phyloP scores from a whole-genome alignment of 2,888 invertebrate species.

The Xylota sylvarum region DNA sequence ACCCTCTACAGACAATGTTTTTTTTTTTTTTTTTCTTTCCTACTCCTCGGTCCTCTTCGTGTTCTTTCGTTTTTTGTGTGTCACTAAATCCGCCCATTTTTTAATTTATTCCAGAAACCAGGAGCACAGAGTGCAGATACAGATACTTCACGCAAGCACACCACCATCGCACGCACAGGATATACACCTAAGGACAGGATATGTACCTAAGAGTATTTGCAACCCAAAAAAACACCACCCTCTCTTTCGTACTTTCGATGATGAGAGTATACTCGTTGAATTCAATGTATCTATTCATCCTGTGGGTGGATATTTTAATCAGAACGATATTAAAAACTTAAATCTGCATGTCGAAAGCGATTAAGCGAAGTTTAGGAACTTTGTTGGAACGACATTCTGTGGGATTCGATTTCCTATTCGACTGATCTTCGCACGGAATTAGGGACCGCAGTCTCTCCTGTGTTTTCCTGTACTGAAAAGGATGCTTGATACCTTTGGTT shows the following conservation, averaged over 20 bases:
- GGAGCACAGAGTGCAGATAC: slow-evolving; percentile 53
- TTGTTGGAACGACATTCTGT: slow-evolving; percentile 66
- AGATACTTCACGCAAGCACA: slow-evolving; percentile 61
- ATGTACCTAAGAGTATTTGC: background rate
- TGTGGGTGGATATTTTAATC: slow-evolving; percentile 78
- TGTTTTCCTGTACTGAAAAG: slow-evolving; percentile 2
- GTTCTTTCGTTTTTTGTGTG: slow-evolving; percentile 67
- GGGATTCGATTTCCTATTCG: slow-evolving; percentile 64
- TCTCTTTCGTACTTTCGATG: slow-evolving; percentile 13
- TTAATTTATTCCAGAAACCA: slow-evolving; percentile 84
- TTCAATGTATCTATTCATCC: slow-evolving; percentile 58
- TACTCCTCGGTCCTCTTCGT: slow-evolving; percentile 23
- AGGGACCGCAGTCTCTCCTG: background rate
- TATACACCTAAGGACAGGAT: too few relatives aligned
- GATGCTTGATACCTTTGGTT: slow-evolving; percentile 66
- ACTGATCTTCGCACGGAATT: slow-evolving; percentile 45
- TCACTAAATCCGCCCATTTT: slow-evolving; percentile 82
- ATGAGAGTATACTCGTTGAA: slow-evolving; percentile 18
- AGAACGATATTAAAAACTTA: slow-evolving; percentile 82
- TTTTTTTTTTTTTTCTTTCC: background rate
- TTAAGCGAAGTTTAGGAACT: slow-evolving; percentile 80
- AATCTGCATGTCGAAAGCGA: slow-evolving; percentile 85
- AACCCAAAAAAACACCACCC: slow-evolving; percentile 22
- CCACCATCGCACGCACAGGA: slow-evolving; percentile 59
- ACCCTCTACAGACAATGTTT: slow-evolving; percentile 53